Percentiles rank a stretch among this genome's conserved stretches.
These are phyloP conservation scores for Crax fasciolata DNA, from an alignment of 2,797 vertebrate species.

Conservation along the genomic window DNA sequence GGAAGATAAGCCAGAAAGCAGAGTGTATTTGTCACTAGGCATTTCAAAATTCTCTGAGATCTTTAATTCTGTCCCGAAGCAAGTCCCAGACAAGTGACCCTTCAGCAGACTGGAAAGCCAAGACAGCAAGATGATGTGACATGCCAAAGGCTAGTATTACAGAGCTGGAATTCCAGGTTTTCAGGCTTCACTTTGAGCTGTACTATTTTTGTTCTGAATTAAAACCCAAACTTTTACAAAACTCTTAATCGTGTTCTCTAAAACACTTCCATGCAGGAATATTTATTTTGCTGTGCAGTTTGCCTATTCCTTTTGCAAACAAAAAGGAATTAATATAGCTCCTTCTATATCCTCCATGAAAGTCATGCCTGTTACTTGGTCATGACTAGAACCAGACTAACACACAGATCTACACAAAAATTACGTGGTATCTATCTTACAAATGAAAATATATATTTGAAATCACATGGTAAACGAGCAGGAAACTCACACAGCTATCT, in stretches of 20 bases:
- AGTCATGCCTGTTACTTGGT: neutral
- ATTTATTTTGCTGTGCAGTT: neutral
- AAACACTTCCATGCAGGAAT: neutral
- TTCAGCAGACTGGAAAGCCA: neutral
- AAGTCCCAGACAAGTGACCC: neutral
- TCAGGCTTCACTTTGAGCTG: neutral
- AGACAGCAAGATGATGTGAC: neutral
- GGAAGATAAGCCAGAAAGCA: neutral
- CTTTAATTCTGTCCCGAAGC: neutral
- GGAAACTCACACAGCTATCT: neutral
- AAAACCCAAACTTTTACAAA: neutral
- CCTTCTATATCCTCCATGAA: neutral
- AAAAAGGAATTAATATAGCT: neutral
- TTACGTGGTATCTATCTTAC: neutral
- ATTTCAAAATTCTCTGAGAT: neutral
- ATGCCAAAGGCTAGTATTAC: neutral
- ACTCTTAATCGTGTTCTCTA: neutral
- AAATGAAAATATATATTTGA: neutral
- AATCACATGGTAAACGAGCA: neutral
- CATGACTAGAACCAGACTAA: neutral
- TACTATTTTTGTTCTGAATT: conserved; percentile 10
- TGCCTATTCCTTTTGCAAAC: neutral
- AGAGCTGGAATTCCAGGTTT: neutral
- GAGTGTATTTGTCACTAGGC: neutral
- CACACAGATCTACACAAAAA: neutral